A percentile compares a stretch with the other conserved stretches of the same genome.
phyloP scores from a whole-genome alignment of 2,113 vertebrate genomes.

The Dromiciops gliroides region DNA sequence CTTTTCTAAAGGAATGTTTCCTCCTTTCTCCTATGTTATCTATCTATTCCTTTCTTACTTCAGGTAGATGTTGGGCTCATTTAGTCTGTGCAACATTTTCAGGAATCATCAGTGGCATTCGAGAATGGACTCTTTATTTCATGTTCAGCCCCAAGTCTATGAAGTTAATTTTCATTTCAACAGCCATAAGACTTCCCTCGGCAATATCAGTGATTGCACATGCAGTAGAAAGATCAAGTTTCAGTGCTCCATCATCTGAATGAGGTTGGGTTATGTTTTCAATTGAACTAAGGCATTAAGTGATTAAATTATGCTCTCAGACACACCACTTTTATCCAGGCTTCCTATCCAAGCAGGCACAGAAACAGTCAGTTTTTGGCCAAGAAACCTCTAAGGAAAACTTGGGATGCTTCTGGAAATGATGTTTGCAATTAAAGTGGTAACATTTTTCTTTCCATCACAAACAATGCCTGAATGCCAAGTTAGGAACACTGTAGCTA shows the following conservation, averaged over 20 bases:
- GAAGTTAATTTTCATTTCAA: slow-evolving; percentile 52
- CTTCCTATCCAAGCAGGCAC: slow-evolving; percentile 48
- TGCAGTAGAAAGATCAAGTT: slow-evolving; percentile 57
- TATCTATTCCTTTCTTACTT: not conserved
- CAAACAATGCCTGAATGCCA: slow-evolving; percentile 49
- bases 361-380: slow-evolving; percentile 47
- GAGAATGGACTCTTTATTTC: not conserved
- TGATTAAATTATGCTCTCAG: slow-evolving; percentile 59
- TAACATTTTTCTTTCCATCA: slow-evolving; percentile 53
- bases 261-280: slow-evolving; percentile 39
- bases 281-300: slow-evolving; percentile 52
- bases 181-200: slow-evolving; percentile 44
- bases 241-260: slow-evolving; percentile 51
- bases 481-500: slow-evolving; percentile 55
- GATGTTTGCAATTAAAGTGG: slow-evolving; percentile 62
- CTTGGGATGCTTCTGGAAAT: slow-evolving; percentile 62
- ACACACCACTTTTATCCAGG: slow-evolving; percentile 49
- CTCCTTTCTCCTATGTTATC: not conserved
- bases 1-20: slow-evolving; percentile 38
- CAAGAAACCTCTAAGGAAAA: slow-evolving; percentile 60
- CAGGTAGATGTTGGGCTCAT: not conserved
- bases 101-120: not conserved
- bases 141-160: not conserved
- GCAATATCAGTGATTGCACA: slow-evolving; percentile 69
- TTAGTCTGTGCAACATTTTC: slow-evolving; percentile 20